Evolutionary conservation across 2,113 vertebrate species (phyloP), one percentile per base, ranked within the genome.

Genomic region (Ranitomeya imitator): DNA sequence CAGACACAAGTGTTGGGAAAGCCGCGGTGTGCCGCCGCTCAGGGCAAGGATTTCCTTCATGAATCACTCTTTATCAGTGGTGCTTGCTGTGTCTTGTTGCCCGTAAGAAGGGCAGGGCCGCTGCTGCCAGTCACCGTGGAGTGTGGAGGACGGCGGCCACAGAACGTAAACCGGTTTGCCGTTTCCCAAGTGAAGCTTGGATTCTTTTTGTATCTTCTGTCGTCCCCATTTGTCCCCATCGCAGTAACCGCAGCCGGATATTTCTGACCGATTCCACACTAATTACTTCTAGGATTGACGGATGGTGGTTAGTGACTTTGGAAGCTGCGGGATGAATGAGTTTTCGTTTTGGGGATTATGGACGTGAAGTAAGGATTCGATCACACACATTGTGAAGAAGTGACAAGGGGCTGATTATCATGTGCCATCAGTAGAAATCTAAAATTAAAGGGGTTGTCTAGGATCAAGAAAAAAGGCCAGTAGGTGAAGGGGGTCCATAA

Each of bases 1-100:
- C 37, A 45, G 37, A 45, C 37, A 45, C 26, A 31, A 31, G 11
- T 5, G 14, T 73, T 31, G 14, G 1, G 69, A 37, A 73, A 73
- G 26, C 23, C 1, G 13, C 7, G 61, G 8, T 65, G 18, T 65
- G 65, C 65, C 1, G 16, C 73, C 19, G 45, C 37, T 52, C 73
- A 21, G 37, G 18, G 37, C 52, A 51, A 23, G 45, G 81, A 67
- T 63, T 83, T 37, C 19, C 81, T 61, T 15, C 13, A 14, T 83
- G 81, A 83, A 83, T 83, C 81, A 83, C 37, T 54, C 63, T 65
- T 83, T 54, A 67, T 83, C 61, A 52, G 81, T 12, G 9, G 45
- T 69, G 59, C 61, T 54, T 83, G 78, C 60, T 60, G 78, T 31
- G 78, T 80, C 78, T 80, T 80, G 78, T 59, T 73, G 26, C 7